Evolutionary conservation across 2,797 vertebrate genomes (phyloP), one percentile per base, ranked within the genome.

Genomic region (Choloepus didactylus): DNA sequence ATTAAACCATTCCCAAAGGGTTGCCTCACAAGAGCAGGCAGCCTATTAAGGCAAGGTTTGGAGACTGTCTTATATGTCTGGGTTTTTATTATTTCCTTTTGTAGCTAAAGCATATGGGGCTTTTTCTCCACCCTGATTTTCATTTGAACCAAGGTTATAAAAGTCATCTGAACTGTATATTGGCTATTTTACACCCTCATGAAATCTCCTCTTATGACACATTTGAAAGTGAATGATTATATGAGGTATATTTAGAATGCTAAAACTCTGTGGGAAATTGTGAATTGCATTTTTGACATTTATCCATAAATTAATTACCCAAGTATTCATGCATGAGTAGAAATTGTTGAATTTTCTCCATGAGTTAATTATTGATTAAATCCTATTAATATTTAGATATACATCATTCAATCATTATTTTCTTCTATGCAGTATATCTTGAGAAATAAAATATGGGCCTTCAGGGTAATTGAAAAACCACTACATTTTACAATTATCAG

Each of bases 261-360:
- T 31, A 93, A 96, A 94, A 29, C 35, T 19, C 0, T 35, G 69
- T 27, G 16, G 81, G 76, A 59, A 91, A 89, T 91, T 21, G 27
- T 81, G 62, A 95, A 84, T 70, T 91, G 51, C 44, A 82, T 81
- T 93, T 93, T 88, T 93, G 73, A 92, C 64, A 91, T 82, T 91
- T 92, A 89, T 49, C 56, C 46, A 66, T 84, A 79, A 97, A 91
- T 91, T 96, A 87, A 94, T 97, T 97, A 97, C 82, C 97, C 75
- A 87, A 44, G 19, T 60, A 72, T 64, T 89, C 49, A 73, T 75
- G 72, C n/a, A 73, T 85, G 94, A 87, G 69, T 35, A 91, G 38
- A 91, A 92, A 93, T 87, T 54, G 18, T 89, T 93, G 27, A 88
- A 49, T 93, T 97, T 97, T 96, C 67, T 94, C 83, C 54, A 35